A percentile compares a stretch with the other conserved stretches of the same genome.
phyloP scores from a whole-genome alignment of 1,140 invertebrate genomes.

The Ostrea denselamellosa region DNA sequence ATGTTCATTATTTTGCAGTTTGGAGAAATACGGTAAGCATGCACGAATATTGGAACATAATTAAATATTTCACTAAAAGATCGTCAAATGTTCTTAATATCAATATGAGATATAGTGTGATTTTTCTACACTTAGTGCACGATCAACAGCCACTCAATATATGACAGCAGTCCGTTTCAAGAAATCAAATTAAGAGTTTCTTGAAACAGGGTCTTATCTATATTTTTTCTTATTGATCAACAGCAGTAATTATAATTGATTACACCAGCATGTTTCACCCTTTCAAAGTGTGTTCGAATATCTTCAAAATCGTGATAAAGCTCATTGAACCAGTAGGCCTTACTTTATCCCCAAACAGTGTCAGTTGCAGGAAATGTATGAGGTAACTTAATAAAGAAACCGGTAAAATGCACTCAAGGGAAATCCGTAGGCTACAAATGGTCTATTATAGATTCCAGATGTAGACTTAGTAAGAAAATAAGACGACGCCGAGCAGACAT shows the following conservation, averaged over 20 bases:
- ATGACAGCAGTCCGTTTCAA: too few relatives aligned
- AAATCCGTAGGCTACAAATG: constrained; percentile 31
- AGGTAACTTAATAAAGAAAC: constrained; percentile 30
- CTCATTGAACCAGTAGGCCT: constrained; percentile 4
- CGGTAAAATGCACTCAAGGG: neutral
- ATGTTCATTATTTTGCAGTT: too few relatives aligned
- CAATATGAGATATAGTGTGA: too few relatives aligned
- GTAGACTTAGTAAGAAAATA: constrained; percentile 36
- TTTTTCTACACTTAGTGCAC: too few relatives aligned
- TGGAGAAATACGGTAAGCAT: too few relatives aligned
- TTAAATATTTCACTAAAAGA: too few relatives aligned
- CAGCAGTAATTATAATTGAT: neutral
- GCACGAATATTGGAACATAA: too few relatives aligned
- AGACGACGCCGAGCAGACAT: neutral
- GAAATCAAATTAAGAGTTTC: neutral
- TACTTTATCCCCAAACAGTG: constrained; percentile 19
- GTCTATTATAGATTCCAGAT: constrained; percentile 29
- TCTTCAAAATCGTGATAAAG: neutral
- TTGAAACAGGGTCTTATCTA: neutral
- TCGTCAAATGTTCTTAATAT: too few relatives aligned
- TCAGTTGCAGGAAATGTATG: constrained; percentile 10
- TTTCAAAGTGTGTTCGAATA: neutral
- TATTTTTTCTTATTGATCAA: neutral
- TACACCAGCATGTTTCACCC: neutral
- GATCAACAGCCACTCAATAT: too few relatives aligned